Conservation (phyloP, 2,113 vertebrate species). For the Sturnira hondurensis region DNA sequence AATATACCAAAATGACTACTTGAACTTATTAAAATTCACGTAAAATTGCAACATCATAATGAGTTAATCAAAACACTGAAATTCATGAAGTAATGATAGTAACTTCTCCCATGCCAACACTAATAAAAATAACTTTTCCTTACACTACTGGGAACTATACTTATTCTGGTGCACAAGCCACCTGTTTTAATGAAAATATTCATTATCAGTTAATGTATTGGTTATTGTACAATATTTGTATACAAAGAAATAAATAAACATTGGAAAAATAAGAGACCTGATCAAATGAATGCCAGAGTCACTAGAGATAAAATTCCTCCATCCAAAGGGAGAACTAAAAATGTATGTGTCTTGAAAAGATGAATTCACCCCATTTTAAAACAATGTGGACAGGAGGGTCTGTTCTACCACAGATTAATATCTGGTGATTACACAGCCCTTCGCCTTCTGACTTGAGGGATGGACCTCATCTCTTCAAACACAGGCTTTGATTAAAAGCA, state of each 20-base stretch:
- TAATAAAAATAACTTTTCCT: not conserved
- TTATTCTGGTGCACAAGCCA: not conserved
- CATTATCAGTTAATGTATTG: not conserved
- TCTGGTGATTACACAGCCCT: not conserved
- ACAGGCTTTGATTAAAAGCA: slow-evolving; percentile 51
- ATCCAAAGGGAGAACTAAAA: not conserved
- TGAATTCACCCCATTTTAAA: slow-evolving; percentile 12
- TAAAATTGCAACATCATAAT: not conserved
- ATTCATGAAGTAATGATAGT: not conserved
- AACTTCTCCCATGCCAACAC: not conserved
- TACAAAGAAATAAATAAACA: not conserved
- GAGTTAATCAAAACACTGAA: not conserved
- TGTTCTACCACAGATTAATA: slow-evolving; percentile 18
- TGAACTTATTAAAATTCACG: not conserved
- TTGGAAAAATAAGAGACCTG: not conserved
- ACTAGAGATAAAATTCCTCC: not conserved
- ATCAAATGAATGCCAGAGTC: not conserved
- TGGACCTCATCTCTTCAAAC: slow-evolving; percentile 34
- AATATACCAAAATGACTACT: not conserved
- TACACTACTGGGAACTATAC: not conserved
- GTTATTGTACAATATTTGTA: not conserved
- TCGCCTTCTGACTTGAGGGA: not conserved
- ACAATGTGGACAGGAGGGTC: not conserved
- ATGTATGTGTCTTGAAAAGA: not conserved
- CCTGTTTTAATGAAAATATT: slow-evolving; percentile 12